Percentiles rank a stretch among this genome's conserved stretches.
Evolutionary conservation across 2,113 vertebrate genomes (phyloP).

Genomic region (Zosterops hypoxanthus): DNA sequence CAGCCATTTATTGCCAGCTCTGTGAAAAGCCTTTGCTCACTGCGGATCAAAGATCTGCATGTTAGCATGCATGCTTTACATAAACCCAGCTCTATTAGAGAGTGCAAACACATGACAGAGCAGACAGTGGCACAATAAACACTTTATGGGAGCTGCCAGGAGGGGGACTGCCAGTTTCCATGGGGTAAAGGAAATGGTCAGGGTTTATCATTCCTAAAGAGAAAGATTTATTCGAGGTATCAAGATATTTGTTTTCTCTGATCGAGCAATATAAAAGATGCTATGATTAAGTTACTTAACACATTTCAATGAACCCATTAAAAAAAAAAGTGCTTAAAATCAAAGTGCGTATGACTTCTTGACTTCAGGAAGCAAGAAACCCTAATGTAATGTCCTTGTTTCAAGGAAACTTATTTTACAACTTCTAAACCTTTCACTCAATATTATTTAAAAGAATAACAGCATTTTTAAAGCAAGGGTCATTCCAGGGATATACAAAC

Average conservation of each 20-base stretch:
- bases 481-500: neutral
- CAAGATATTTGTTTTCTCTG: neutral
- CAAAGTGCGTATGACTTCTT: neutral
- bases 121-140: neutral
- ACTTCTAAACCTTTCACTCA: neutral
- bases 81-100: neutral
- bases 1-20: neutral
- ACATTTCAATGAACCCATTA: neutral
- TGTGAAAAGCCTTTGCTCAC: neutral
- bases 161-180: neutral
- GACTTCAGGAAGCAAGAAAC: neutral
- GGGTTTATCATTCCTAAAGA: neutral
- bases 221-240: neutral
- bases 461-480: neutral
- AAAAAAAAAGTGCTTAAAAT: neutral
- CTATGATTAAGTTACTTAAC: neutral
- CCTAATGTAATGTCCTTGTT: neutral
- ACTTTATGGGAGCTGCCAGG: neutral
- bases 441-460: neutral
- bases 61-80: neutral
- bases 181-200: neutral
- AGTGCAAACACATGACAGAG: neutral
- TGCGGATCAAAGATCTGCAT: neutral
- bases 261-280: neutral
- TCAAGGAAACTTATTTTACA: neutral